Evolutionary conservation across 2,113 vertebrate genomes (phyloP).

Genomic region (Paratilapia polleni): DNA sequence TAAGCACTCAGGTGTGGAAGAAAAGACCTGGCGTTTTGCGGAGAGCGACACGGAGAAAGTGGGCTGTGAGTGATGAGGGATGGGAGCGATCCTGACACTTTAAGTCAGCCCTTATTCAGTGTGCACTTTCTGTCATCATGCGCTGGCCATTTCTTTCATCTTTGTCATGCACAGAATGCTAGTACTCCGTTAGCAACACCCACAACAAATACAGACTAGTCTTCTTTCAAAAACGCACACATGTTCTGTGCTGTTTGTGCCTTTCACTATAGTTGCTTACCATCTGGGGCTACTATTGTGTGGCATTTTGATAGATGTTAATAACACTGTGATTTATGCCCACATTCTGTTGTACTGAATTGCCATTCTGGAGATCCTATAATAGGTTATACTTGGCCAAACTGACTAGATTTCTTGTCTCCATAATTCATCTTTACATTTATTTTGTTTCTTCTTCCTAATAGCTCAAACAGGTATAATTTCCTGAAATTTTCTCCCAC

Average conservation of each 20-base stretch:
- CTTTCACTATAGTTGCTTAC: neutral
- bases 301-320: constrained; percentile 26
- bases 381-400: constrained; percentile 5
- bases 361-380: constrained; percentile 2
- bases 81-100: constrained; percentile 54
- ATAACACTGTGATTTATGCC: constrained; percentile 35
- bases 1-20: constrained; percentile 54
- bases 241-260: neutral
- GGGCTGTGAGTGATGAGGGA: constrained; percentile 70
- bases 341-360: neutral
- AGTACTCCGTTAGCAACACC: constrained; percentile 26
- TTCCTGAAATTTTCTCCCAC: neutral
- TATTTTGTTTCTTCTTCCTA: neutral
- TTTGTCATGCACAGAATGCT: constrained; percentile 48
- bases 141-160: constrained; percentile 50
- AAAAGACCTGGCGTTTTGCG: constrained; percentile 37
- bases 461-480: constrained; percentile 4
- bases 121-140: constrained; percentile 49
- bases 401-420: constrained; percentile 9
- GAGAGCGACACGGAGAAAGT: constrained; percentile 37
- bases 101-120: constrained; percentile 64
- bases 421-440: constrained; percentile 29
- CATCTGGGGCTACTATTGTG: constrained; percentile 20
- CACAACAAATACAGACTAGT: constrained; percentile 33
- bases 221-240: neutral